These are phyloP conservation scores for Phragmatobia fuliginosa DNA, from an alignment of 2,888 invertebrate genomes.

Conservation along the genomic window DNA sequence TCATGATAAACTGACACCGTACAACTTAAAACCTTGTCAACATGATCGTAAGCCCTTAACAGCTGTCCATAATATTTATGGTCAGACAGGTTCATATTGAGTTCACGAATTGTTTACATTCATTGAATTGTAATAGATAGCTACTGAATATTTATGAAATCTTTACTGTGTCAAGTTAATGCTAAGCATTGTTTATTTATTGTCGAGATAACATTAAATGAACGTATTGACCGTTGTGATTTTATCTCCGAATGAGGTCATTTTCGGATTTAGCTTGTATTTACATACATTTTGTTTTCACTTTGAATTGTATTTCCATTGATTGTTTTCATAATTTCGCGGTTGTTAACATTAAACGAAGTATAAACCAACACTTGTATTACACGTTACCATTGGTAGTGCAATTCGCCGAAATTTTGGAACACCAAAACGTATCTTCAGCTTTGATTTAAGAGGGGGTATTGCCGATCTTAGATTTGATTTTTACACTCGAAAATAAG, in stretches of 20 bases:
- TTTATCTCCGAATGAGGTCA: constrained; percentile 14
- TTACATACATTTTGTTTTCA: background rate
- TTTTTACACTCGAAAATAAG: too few species aligned
- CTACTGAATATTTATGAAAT: constrained; percentile 24
- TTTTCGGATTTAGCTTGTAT: background rate
- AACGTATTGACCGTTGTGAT: constrained; percentile 32
- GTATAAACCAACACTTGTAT: background rate
- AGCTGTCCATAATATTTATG: constrained; percentile 51
- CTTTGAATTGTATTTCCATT: background rate
- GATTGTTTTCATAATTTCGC: background rate
- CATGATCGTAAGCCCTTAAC: constrained; percentile 39
- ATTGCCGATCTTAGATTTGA: too few species aligned
- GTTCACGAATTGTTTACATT: constrained; percentile 30
- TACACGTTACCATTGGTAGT: background rate
- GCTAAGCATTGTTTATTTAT: constrained; percentile 28
- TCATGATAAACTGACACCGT: constrained; percentile 37
- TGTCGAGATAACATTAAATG: constrained; percentile 33
- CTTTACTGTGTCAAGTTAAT: constrained; percentile 48
- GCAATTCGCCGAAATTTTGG: background rate
- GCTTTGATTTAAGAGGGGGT: background rate
- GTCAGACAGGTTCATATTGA: constrained; percentile 36
- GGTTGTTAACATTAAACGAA: background rate
- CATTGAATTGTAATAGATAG: constrained; percentile 36
- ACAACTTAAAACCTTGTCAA: constrained; percentile 38
- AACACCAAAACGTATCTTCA: background rate